A percentile compares a stretch with the other conserved stretches of the same genome.
phyloP scores from a whole-genome alignment of 2,888 invertebrate genomes.

The Danaus chrysippus region DNA sequence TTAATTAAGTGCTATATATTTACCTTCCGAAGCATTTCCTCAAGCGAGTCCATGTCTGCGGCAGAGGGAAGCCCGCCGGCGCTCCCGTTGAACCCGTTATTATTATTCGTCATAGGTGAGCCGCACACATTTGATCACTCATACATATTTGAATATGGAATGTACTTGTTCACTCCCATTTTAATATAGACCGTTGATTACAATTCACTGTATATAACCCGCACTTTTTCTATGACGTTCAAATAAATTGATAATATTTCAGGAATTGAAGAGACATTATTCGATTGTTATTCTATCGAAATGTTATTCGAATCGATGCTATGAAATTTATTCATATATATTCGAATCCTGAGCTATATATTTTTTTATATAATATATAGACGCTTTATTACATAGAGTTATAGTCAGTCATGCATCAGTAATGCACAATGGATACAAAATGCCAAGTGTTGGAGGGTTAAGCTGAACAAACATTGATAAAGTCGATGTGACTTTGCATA shows the following conservation, averaged over 20 bases:
- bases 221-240: conserved; percentile 1
- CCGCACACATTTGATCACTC: conserved; percentile 42
- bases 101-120: conserved; percentile 81
- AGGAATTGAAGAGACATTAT: too few species aligned
- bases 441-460: conserved; percentile 20
- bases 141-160: conserved; percentile 34
- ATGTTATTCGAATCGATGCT: too few species aligned
- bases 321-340: too few species aligned
- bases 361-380: too few species aligned
- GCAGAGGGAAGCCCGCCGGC: conserved; percentile 80
- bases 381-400: too few species aligned
- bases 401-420: conserved; percentile 9
- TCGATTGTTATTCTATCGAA: too few species aligned
- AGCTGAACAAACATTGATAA: conserved; percentile 58
- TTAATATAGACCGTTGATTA: neutral
- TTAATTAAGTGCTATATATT: neutral
- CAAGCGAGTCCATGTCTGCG: conserved; percentile 86
- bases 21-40: conserved; percentile 88
- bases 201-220: conserved; percentile 10
- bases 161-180: conserved; percentile 14
- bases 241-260: neutral
- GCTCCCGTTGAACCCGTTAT: conserved; percentile 80
- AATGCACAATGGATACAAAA: conserved; percentile 16
- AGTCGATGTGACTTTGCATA: conserved; percentile 56
- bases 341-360: too few species aligned